phyloP scores from a whole-genome alignment of 2,113 vertebrate species.

The Panthera tigris region DNA sequence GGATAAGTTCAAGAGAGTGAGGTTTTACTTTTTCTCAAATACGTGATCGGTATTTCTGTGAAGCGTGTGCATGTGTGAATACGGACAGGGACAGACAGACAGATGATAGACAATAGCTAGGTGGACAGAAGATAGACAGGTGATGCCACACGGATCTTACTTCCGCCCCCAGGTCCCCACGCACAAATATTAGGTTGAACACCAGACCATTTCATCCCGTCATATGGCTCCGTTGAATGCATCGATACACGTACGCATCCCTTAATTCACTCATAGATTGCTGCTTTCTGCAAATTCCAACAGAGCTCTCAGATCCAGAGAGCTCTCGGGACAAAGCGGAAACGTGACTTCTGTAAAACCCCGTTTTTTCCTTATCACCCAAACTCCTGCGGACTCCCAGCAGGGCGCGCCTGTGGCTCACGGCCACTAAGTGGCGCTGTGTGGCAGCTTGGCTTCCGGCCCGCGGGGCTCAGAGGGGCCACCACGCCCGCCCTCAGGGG shows the following conservation, averaged over 20 bases:
- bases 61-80: not conserved
- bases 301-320: not conserved
- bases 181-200: fast-evolving
- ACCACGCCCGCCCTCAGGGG: not conserved
- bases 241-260: fast-evolving
- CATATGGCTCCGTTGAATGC: not conserved
- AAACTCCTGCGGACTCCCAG: fast-evolving
- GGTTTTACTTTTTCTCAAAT: not conserved
- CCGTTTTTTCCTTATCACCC: fast-evolving
- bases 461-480: not conserved
- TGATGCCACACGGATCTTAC: not conserved
- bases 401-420: not conserved
- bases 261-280: not conserved
- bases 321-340: not conserved
- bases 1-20: no score
- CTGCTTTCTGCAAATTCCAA: not conserved
- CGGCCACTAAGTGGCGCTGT: conserved; percentile 81
- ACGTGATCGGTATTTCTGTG: not conserved
- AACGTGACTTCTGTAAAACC: not conserved
- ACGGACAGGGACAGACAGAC: not conserved
- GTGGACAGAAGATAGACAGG: not conserved
- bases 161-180: not conserved
- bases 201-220: not conserved
- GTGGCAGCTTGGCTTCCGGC: conserved; percentile 11
- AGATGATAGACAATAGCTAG: not conserved